These are phyloP conservation scores for Drosophila quadrilineata DNA, from an alignment of 1,140 invertebrate species.

Conservation along the genomic window DNA sequence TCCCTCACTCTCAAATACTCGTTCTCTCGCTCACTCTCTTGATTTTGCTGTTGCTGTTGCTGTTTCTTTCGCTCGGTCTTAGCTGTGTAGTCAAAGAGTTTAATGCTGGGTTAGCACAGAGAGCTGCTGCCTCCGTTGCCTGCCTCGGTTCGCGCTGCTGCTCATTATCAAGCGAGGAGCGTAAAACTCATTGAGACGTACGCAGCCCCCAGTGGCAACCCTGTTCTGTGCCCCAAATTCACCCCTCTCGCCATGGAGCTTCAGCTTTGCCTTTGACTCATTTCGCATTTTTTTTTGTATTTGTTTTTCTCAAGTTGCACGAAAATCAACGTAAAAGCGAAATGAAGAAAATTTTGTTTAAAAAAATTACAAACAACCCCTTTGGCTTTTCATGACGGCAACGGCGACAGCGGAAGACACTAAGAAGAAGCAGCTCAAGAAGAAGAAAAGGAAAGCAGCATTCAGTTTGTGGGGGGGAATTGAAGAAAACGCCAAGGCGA, in stretches of 20 bases:
- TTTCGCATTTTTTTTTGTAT: constrained; percentile 66
- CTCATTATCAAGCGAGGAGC: constrained; percentile 76
- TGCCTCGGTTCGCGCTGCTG: constrained; percentile 11
- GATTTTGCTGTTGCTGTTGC: too few relatives aligned
- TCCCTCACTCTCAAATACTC: background rate
- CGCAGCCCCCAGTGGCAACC: constrained; percentile 19
- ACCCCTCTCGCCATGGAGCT: background rate
- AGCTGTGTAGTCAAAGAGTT: constrained; percentile 77
- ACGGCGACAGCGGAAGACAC: constrained; percentile 7
- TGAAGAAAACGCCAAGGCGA: constrained; percentile 35
- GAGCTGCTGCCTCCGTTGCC: background rate
- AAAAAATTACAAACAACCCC: constrained; percentile 77
- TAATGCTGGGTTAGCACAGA: constrained; percentile 63
- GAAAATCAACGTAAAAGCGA: constrained; percentile 67
- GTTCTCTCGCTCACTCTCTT: constrained; percentile 37
- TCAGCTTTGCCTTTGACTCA: constrained; percentile 61
- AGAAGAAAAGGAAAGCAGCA: constrained; percentile 2
- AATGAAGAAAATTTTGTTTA: constrained; percentile 74
- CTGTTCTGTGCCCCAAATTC: too few relatives aligned
- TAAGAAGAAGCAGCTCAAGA: constrained; percentile 15
- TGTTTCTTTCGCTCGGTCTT: too few relatives aligned
- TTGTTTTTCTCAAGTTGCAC: constrained; percentile 67
- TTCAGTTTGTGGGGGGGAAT: background rate
- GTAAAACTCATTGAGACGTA: constrained; percentile 80
- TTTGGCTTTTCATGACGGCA: constrained; percentile 54